A percentile compares a stretch with the other conserved stretches of the same genome.
phyloP scores from a whole-genome alignment of 1,140 invertebrate genomes.

The Drosophila persimilis region DNA sequence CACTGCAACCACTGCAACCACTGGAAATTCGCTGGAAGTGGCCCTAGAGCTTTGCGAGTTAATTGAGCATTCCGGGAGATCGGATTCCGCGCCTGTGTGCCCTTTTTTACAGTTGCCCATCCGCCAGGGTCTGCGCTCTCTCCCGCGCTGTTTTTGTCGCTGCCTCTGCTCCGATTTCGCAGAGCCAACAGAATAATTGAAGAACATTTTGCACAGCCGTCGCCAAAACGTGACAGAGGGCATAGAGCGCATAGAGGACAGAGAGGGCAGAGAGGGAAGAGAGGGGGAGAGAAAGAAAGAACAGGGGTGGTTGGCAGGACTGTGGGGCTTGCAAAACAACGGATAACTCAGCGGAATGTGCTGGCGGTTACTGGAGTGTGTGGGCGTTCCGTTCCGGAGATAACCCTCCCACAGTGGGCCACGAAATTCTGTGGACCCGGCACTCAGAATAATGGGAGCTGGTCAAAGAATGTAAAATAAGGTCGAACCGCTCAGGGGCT shows the following conservation, averaged over 20 bases:
- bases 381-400: constrained; percentile 10
- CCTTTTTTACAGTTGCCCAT: constrained; percentile 23
- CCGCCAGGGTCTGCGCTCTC: neutral
- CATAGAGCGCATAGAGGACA: neutral
- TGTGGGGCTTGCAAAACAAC: neutral
- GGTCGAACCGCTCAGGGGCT: too few relatives aligned
- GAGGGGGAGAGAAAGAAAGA: neutral
- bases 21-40: constrained; percentile 27
- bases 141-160: neutral
- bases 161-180: constrained; percentile 44
- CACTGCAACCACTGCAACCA: constrained; percentile 25
- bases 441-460: too few relatives aligned
- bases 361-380: neutral
- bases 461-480: too few relatives aligned
- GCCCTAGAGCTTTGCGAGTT: constrained; percentile 51
- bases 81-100: constrained; percentile 59
- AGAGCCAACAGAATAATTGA: constrained; percentile 45
- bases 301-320: too few relatives aligned
- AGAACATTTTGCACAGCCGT: constrained; percentile 44
- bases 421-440: constrained; percentile 18
- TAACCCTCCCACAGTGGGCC: constrained; percentile 14
- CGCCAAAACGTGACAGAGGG: constrained; percentile 54
- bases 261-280: neutral
- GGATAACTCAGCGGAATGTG: neutral
- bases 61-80: constrained; percentile 78